phyloP scores from a whole-genome alignment of 2,113 vertebrate species.

The Rhinoptilus africanus region DNA sequence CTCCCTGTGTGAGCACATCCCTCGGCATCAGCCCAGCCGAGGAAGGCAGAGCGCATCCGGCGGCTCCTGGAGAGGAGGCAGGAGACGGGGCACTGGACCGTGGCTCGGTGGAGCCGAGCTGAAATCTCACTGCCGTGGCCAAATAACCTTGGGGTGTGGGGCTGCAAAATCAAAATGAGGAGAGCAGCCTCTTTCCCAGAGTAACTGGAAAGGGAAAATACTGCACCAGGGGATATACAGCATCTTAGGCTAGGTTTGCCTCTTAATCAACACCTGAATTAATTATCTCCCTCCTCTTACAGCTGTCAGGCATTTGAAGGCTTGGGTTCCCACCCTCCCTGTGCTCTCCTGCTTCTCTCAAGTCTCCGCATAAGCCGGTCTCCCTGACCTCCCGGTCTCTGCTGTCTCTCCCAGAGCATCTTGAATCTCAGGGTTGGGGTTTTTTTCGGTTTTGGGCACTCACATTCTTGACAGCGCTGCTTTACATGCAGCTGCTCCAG shows the following conservation, averaged over 20 bases:
- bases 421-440: not conserved
- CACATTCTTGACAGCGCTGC: not conserved
- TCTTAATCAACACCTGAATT: not conserved
- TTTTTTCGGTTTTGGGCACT: not conserved
- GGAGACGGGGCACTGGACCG: not conserved
- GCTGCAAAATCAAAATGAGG: not conserved
- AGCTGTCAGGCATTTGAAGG: not conserved
- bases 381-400: not conserved
- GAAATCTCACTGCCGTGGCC: not conserved
- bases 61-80: not conserved
- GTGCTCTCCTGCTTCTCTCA: not conserved
- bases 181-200: not conserved
- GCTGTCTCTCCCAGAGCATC: not conserved
- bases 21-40: fast-evolving
- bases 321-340: not conserved
- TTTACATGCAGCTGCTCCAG: not conserved
- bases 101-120: not conserved
- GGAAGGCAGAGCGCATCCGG: not conserved
- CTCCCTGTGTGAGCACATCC: not conserved
- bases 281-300: not conserved
- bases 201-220: not conserved
- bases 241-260: not conserved
- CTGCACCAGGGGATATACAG: fast-evolving
- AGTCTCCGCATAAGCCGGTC: not conserved
- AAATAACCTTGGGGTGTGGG: not conserved